phyloP scores from a whole-genome alignment of 1,140 invertebrate genomes.

The Heliconius hermathena region DNA sequence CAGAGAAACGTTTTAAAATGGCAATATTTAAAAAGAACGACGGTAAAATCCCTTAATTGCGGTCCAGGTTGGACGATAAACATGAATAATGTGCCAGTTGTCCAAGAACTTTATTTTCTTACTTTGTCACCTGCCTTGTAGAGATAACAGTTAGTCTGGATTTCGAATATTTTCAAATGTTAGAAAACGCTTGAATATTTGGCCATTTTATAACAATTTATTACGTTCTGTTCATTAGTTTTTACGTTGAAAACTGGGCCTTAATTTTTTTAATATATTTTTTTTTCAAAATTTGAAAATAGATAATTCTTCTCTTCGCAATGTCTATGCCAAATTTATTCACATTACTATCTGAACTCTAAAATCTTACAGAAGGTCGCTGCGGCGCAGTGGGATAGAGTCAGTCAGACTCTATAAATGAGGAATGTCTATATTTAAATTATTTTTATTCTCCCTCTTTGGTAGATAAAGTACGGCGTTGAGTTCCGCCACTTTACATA shows the following conservation, averaged over 20 bases:
- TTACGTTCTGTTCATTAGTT: neutral
- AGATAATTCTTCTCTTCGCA: too few species aligned
- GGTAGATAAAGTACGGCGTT: too few species aligned
- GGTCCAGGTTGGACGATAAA: slow-evolving; percentile 66
- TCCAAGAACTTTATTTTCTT: slow-evolving; percentile 77
- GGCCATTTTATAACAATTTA: neutral
- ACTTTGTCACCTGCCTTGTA: slow-evolving; percentile 71
- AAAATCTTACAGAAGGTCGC: too few species aligned
- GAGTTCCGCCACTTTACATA: too few species aligned
- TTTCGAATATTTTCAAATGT: slow-evolving; percentile 15
- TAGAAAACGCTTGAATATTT: neutral
- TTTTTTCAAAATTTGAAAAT: too few species aligned
- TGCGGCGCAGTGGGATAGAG: too few species aligned
- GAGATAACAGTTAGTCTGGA: slow-evolving; percentile 52
- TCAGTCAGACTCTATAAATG: too few species aligned
- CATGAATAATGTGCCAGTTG: slow-evolving; percentile 76
- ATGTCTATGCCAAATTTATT: too few species aligned
- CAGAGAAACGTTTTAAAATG: slow-evolving; percentile 45
- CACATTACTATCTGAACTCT: too few species aligned
- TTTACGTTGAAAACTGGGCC: neutral
- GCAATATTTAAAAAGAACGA: slow-evolving; percentile 51
- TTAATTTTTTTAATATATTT: too few species aligned
- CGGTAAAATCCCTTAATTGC: slow-evolving; percentile 70
- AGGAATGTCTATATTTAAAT: too few species aligned
- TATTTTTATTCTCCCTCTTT: too few species aligned